Evolutionary conservation across 2,113 vertebrate genomes (phyloP), one percentile per base, ranked within the genome.

Genomic region (Scophthalmus maximus): DNA sequence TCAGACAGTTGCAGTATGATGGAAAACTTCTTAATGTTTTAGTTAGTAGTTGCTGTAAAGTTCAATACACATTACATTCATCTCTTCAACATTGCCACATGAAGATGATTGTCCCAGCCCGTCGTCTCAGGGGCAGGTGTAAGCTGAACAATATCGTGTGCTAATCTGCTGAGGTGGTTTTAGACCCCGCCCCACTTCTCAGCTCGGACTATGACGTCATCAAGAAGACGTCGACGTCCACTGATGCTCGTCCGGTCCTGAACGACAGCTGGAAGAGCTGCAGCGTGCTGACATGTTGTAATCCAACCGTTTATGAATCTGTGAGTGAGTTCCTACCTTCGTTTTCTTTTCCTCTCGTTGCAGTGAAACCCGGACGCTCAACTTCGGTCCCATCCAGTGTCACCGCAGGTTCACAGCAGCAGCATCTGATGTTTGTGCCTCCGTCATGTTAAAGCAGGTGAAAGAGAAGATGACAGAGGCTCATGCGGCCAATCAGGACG

Each of bases 201-300:
- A 68, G 55, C 40, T 56, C 63, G 71, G 73, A 67, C 75, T 75
- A 66, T 85, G 85, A 88, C 87, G 79, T 89, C 83, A 85, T 82
- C 60, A 67, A 78, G 86, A 67, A 78, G 86, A 82, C 69, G 67
- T 40, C 26, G 57, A 78, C 60, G 66, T 56, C 64, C 57, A 64
- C 8, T 52, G 38, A 51, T 29, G 52, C 20, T 32, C 5, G n/a
- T n/a, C n/a, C n/a, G n/a, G n/a, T 52, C 65, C 53, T 82, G 23
- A 51, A 47, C 17, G 0, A 53, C 52, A 71, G 47, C 44, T 53
- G 14, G 14, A 44, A 58, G 29, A 29, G 32, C 14, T 17, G 1
- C 53, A 18, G 25, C 34, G 12, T 18, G 5, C 25, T 12, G 25
- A 40, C 15, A 10, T 38, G 15, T 10, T 46, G 1, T 3, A 23